phyloP scores from a whole-genome alignment of 2,888 invertebrate genomes.

The Limnephilus lunatus region DNA sequence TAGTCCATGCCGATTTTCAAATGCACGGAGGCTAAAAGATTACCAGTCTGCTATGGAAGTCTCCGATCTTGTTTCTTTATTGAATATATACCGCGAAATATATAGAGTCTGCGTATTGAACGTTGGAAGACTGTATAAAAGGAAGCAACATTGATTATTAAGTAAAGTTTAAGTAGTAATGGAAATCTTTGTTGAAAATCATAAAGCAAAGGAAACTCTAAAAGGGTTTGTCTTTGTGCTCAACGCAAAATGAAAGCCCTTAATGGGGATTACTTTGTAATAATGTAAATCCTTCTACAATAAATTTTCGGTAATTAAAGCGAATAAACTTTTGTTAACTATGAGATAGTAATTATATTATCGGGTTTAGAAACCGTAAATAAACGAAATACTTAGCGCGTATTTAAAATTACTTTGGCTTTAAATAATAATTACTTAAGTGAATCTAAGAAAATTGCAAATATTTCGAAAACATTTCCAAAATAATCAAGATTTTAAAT shows the following conservation, averaged over 20 bases:
- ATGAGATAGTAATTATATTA: background rate
- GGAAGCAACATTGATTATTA: background rate
- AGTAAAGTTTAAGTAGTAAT: background rate
- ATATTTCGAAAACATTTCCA: background rate
- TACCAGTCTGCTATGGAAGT: no score
- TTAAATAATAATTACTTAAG: background rate
- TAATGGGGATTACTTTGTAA: background rate
- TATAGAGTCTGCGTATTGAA: background rate
- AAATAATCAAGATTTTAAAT: background rate
- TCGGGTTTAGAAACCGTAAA: background rate
- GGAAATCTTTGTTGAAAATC: background rate
- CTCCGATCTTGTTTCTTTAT: no score
- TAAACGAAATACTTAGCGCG: background rate
- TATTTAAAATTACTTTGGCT: background rate
- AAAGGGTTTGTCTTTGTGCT: background rate
- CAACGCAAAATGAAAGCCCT: background rate
- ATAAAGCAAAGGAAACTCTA: background rate
- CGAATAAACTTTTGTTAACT: background rate
- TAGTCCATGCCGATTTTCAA: no score
- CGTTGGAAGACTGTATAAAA: background rate
- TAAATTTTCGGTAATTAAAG: background rate
- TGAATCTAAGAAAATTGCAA: background rate
- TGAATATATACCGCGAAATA: background rate
- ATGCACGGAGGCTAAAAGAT: no score
- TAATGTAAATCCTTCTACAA: background rate